Evolutionary conservation across 2,113 vertebrate genomes (phyloP).

Genomic region (Choloepus hoffmanni): DNA sequence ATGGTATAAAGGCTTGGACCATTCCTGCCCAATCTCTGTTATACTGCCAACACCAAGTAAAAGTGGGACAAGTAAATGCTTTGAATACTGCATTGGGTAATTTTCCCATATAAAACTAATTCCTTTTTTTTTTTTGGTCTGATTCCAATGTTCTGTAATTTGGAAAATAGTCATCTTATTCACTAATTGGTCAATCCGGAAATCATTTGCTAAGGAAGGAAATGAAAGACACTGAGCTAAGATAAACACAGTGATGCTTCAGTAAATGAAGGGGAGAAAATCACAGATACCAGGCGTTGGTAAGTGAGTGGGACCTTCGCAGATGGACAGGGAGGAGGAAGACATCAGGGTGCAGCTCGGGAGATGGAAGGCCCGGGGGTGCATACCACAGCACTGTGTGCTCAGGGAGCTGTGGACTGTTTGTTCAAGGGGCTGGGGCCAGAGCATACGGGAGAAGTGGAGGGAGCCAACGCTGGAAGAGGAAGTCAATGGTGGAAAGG

Average conservation of each 20-base stretch:
- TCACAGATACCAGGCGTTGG: background rate
- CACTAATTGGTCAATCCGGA: rapidly evolving
- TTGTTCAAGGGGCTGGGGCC: background rate
- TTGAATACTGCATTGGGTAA: background rate
- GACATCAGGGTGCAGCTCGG: background rate
- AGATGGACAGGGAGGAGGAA: background rate
- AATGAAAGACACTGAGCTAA: background rate
- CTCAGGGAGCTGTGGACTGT: background rate
- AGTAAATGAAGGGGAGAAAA: background rate
- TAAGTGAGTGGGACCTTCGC: background rate
- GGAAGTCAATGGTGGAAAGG: no score
- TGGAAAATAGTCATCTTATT: background rate
- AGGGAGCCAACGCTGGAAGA: background rate
- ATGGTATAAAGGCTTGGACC: background rate
- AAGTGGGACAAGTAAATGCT: background rate
- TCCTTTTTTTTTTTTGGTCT: no score
- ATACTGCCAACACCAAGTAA: background rate
- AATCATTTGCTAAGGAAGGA: background rate
- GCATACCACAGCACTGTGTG: background rate
- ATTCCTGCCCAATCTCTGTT: background rate
- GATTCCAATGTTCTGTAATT: background rate
- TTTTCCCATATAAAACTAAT: background rate
- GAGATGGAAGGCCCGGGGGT: background rate
- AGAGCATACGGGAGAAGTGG: rapidly evolving
- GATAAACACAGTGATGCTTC: background rate